A percentile compares a stretch with the other conserved stretches of the same genome.
These are phyloP conservation scores for Bugula neritina DNA, from an alignment of 2,888 invertebrate species.

Conservation along the genomic window DNA sequence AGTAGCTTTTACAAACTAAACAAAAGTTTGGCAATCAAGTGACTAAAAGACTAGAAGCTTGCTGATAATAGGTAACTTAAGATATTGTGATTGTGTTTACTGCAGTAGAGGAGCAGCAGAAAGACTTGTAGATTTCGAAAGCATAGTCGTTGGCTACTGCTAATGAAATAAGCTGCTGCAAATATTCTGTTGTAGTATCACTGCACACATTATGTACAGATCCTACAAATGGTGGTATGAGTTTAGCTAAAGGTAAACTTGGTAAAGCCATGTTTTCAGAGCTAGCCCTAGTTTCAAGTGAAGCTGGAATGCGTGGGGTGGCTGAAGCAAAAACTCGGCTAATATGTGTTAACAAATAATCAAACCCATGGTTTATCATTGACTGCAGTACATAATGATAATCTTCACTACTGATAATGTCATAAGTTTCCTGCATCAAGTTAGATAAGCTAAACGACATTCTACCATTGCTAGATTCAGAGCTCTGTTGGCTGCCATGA, in stretches of 20 bases:
- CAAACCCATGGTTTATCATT: constrained; percentile 12
- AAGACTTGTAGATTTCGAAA: constrained; percentile 7
- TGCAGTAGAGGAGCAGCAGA: background rate
- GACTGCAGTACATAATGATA: constrained; percentile 5
- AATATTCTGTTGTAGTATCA: constrained; percentile 13
- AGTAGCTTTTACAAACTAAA: too few relatives aligned
- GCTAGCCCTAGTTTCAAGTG: background rate
- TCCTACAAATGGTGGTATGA: constrained; percentile 6
- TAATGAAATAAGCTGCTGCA: constrained; percentile 10
- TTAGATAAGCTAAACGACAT: background rate
- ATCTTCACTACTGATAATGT: background rate
- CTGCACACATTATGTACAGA: background rate
- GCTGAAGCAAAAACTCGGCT: background rate
- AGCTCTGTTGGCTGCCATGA: background rate
- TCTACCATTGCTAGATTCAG: background rate
- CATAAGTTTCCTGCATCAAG: background rate
- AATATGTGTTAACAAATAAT: background rate
- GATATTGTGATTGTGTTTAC: background rate
- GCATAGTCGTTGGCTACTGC: background rate
- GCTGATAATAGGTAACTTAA: too few relatives aligned
- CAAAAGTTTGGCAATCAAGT: too few relatives aligned
- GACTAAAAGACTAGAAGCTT: too few relatives aligned
- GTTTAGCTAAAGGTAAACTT: background rate
- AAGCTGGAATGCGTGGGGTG: background rate
- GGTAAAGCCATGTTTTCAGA: background rate